Conservation (phyloP, 2,113 vertebrate species). For the Stomatorhinus ivindoensis region DNA sequence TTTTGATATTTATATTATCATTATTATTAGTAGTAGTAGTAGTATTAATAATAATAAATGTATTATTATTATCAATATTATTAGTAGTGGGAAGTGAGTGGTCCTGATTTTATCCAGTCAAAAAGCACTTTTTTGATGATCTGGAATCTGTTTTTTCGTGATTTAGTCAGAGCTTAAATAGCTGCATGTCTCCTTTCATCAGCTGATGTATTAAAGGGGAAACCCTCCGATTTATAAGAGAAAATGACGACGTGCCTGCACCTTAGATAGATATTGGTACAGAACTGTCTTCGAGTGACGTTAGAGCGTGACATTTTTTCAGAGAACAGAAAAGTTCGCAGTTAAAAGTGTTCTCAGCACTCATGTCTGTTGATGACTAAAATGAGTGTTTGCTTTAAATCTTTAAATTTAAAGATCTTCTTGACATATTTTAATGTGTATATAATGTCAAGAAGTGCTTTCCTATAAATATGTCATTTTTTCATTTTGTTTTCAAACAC, state of each 20-base stretch:
- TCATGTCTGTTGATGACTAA: background rate
- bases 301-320: background rate
- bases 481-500: conserved; percentile 3
- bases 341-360: background rate
- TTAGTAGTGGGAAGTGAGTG: background rate
- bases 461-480: background rate
- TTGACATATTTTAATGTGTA: too few species aligned
- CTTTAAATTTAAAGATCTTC: background rate
- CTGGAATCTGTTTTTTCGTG: background rate
- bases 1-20: background rate
- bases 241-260: background rate
- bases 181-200: background rate
- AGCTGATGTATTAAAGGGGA: background rate
- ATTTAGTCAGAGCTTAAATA: background rate
- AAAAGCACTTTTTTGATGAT: background rate
- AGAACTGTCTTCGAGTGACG: background rate
- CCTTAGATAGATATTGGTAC: background rate
- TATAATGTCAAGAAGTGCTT: background rate
- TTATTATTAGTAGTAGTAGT: background rate
- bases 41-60: background rate
- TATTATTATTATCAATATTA: background rate
- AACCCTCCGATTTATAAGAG: background rate
- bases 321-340: background rate
- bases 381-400: background rate
- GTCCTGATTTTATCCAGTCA: background rate